phyloP scores from a whole-genome alignment of 2,113 vertebrate genomes.

The Calypte anna region DNA sequence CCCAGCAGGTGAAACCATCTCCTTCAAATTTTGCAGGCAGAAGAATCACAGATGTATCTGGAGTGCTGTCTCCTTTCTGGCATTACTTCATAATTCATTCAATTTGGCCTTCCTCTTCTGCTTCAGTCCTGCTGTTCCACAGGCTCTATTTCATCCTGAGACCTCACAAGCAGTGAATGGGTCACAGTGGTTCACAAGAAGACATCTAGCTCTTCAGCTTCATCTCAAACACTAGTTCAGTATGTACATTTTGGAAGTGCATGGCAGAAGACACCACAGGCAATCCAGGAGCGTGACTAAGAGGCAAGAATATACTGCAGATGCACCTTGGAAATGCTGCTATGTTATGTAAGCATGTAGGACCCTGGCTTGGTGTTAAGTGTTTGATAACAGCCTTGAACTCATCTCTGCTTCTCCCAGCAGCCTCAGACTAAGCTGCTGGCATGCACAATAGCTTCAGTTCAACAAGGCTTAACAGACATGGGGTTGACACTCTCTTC shows the following conservation, averaged over 20 bases:
- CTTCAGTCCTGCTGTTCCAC: neutral
- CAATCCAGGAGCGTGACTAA: neutral
- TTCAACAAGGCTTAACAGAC: neutral
- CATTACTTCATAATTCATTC: neutral
- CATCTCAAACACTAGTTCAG: neutral
- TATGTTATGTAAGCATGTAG: neutral
- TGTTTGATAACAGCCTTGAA: neutral
- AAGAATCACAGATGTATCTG: neutral
- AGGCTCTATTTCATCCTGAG: neutral
- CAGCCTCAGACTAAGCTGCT: neutral
- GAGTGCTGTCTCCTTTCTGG: neutral
- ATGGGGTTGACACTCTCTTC: neutral
- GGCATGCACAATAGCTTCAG: neutral
- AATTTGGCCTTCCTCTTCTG: neutral
- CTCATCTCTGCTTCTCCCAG: neutral
- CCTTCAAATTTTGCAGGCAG: neutral
- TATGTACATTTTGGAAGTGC: neutral
- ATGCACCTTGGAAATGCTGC: neutral
- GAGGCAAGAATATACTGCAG: neutral
- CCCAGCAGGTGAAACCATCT: neutral
- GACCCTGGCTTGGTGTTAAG: accelerated
- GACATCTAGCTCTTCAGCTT: neutral
- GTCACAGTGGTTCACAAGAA: neutral
- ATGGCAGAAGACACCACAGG: neutral
- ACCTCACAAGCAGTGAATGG: neutral